Evolutionary conservation across 2,797 vertebrate species (phyloP), one percentile per base, ranked within the genome.

Genomic region (Mustela erminea): DNA sequence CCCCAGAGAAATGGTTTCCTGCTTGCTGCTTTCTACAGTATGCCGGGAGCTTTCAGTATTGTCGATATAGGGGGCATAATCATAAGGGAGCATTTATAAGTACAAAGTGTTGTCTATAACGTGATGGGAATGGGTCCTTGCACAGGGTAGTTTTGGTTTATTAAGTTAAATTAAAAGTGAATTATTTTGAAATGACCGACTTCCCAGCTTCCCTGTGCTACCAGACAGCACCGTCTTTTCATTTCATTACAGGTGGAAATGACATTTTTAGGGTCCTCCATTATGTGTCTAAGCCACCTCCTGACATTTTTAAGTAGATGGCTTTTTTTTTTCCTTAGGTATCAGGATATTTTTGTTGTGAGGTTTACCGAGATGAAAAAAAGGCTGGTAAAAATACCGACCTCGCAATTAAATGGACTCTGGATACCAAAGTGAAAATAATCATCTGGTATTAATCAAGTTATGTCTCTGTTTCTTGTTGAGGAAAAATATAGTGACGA

Each of bases 371-470:
- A 72, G 54, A 87, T 92, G 82, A 58, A 52, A 74, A 74, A 49
- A 82, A 88, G 20, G 25, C 94, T 88, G 91, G 93, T 96, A 68
- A 96, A 96, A 90, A 77, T 18, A 27, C 78, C n/a, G 27, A 96
- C 84, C 95, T 75, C 12, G 0, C 92, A 94, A 93, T 98, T 97
- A 93, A 95, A 23, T 64, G 64, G 92, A 96, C 64, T 93, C 41
- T 95, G 87, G 90, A 92, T 93, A 93, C 92, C 94, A 94, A 92
- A 92, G 82, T 32, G 15, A 95, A 96, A 97, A 66, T 95, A 90
- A 87, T 97, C 95, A 97, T 94, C 93, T 96, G 93, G 64, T 11
- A 21, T 88, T 97, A 97, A 97, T 98, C 96, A 97, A 92, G 49
- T 92, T 85, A 13, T 18, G 41, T 92, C 87, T 96, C 54, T 93